Conservation (phyloP, 2,113 vertebrate genomes). For the Panthera tigris region DNA sequence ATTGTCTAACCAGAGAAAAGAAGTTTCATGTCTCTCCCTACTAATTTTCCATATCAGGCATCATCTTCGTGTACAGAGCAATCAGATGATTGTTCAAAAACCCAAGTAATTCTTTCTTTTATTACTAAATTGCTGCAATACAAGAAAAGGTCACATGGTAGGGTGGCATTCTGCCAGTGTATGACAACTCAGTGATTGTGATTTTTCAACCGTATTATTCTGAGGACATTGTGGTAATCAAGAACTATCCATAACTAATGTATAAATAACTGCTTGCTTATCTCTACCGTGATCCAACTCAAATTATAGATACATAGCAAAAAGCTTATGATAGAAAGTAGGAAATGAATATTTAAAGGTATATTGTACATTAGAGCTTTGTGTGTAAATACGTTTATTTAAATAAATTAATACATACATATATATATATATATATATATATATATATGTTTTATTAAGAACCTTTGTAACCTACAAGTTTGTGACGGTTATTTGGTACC, state of each 20-base stretch:
- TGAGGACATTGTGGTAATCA: conserved; percentile 85
- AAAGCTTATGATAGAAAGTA: conserved; percentile 62
- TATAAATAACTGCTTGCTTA: conserved; percentile 85
- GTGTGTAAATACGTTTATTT: not conserved
- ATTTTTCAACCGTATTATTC: conserved; percentile 88
- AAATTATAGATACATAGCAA: conserved; percentile 58
- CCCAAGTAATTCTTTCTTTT: conserved; percentile 74
- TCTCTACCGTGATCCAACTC: conserved; percentile 67
- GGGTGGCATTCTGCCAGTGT: conserved; percentile 85
- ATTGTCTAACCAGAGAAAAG: conserved; percentile 35
- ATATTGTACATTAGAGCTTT: conserved; percentile 11
- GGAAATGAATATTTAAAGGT: conserved; percentile 30
- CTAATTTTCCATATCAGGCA: conserved; percentile 9
- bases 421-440: not conserved
- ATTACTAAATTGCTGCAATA: conserved; percentile 77
- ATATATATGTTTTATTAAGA: not conserved
- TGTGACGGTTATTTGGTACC: conserved; percentile 39
- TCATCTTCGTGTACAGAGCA: conserved; percentile 60
- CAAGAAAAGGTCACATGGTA: conserved; percentile 84
- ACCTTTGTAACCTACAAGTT: conserved; percentile 38
- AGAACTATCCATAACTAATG: conserved; percentile 88
- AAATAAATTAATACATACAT: not conserved
- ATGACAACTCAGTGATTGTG: conserved; percentile 83
- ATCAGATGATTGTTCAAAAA: conserved; percentile 74
- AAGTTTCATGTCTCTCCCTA: conserved; percentile 38